Evolutionary conservation across 2,888 invertebrate genomes (phyloP).

Genomic region (Eupithecia subfuscata): DNA sequence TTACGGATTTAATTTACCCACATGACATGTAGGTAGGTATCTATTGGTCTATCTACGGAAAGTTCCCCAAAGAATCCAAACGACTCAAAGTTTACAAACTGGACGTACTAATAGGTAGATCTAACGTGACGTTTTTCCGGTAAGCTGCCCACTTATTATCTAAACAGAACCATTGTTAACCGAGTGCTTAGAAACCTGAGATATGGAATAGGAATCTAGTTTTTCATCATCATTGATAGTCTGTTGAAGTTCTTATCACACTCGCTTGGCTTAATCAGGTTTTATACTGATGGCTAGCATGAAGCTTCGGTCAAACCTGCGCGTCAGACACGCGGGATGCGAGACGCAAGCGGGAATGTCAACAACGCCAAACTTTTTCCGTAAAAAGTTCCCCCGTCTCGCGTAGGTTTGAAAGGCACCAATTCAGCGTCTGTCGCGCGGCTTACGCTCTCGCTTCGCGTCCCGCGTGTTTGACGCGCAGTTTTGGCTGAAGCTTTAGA

Average conservation of each 20-base stretch:
- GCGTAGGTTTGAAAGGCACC: too few species aligned
- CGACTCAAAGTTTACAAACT: slow-evolving; percentile 48
- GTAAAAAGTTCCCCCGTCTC: too few species aligned
- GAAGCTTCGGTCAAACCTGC: too few species aligned
- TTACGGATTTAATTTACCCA: too few species aligned
- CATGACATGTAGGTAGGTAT: too few species aligned
- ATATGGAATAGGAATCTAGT: slow-evolving; percentile 26
- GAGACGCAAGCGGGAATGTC: too few species aligned
- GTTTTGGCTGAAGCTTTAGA: too few species aligned
- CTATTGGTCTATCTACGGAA: background rate
- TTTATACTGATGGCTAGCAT: background rate
- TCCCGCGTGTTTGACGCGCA: too few species aligned
- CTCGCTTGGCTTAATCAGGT: background rate
- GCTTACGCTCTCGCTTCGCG: too few species aligned
- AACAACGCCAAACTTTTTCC: too few species aligned
- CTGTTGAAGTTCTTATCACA: background rate
- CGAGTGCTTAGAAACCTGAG: slow-evolving; percentile 45
- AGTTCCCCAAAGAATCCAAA: background rate
- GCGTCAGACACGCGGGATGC: too few species aligned
- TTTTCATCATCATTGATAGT: slow-evolving; percentile 5
- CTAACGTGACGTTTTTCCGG: slow-evolving; percentile 53
- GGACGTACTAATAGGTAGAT: background rate
- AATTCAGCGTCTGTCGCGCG: too few species aligned
- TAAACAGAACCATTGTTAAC: slow-evolving; percentile 53
- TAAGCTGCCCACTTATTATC: slow-evolving; percentile 47